These are phyloP conservation scores for Muschampia plurimacula DNA, from an alignment of 2,888 invertebrate species.

Conservation along the genomic window DNA sequence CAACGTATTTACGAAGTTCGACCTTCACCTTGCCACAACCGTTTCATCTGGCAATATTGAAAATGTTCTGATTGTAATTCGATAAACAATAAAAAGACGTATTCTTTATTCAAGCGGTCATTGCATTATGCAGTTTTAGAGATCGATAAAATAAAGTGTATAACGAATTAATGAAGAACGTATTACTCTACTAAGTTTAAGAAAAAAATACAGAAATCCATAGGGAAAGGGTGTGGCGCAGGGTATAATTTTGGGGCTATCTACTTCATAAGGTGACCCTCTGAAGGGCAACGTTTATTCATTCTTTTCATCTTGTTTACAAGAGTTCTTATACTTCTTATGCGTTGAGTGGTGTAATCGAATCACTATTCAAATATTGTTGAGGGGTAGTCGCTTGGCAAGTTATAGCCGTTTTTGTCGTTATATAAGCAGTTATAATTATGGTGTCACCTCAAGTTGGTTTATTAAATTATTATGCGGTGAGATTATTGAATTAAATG, in stretches of 20 bases:
- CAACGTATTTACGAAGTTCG: conserved; percentile 55
- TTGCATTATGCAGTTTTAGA: too few relatives aligned
- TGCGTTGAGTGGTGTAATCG: conserved; percentile 60
- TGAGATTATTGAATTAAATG: conserved; percentile 45
- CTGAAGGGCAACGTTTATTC: conserved; percentile 69
- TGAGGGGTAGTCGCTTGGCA: conserved; percentile 54
- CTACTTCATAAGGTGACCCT: conserved; percentile 66
- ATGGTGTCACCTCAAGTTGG: conserved; percentile 41
- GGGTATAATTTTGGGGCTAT: conserved; percentile 58
- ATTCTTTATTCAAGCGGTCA: background rate
- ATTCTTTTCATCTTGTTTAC: conserved; percentile 62
- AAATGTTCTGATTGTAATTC: conserved; percentile 46
- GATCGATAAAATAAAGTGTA: too few relatives aligned
- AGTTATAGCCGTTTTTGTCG: conserved; percentile 42
- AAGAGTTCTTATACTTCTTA: conserved; percentile 52
- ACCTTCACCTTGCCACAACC: conserved; percentile 72
- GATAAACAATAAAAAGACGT: conserved; percentile 47
- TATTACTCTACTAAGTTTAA: background rate
- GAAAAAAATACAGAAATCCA: conserved; percentile 21
- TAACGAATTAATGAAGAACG: too few relatives aligned
- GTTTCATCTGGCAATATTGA: conserved; percentile 57
- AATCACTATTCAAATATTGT: conserved; percentile 61
- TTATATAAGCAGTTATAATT: conserved; percentile 39
- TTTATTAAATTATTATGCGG: conserved; percentile 41
- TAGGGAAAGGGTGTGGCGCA: conserved; percentile 55